Percentiles rank a stretch among this genome's conserved stretches.
Evolutionary conservation across 1,140 invertebrate genomes (phyloP).

Genomic region (Drosophila navojoa): DNA sequence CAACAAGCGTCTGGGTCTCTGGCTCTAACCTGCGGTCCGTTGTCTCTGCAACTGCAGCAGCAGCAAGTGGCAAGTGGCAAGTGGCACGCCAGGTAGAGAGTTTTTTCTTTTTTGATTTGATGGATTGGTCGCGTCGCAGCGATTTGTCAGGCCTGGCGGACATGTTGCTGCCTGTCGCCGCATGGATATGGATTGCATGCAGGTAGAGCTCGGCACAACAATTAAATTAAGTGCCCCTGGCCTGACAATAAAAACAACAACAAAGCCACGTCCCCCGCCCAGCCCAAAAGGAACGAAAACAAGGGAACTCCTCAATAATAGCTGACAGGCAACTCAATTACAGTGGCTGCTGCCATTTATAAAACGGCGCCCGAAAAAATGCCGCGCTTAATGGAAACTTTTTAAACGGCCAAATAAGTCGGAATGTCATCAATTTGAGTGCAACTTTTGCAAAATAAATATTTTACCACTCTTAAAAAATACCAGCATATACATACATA

Average conservation of each 20-base stretch:
- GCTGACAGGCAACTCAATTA: slow-evolving; percentile 1
- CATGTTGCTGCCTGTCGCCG: slow-evolving; percentile 44
- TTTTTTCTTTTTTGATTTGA: slow-evolving; percentile 6
- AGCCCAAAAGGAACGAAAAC: neutral
- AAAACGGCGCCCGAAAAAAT: neutral
- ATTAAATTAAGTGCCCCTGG: slow-evolving; percentile 36
- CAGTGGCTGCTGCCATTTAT: no score
- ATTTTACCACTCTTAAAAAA: neutral
- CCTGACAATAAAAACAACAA: slow-evolving; percentile 8
- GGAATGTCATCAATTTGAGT: no score
- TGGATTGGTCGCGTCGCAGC: neutral
- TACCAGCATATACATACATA: no score
- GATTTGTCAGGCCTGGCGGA: slow-evolving; percentile 15
- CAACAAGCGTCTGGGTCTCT: neutral
- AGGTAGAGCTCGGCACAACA: slow-evolving; percentile 10
- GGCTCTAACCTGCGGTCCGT: neutral
- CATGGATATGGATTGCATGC: neutral
- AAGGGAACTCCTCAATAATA: neutral
- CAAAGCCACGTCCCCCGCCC: neutral
- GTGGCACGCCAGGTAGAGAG: slow-evolving; percentile 35
- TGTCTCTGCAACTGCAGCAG: neutral
- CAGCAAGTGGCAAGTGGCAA: neutral
- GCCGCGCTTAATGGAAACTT: neutral
- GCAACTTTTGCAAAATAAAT: neutral
- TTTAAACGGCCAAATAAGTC: neutral